Evolutionary conservation across 2,888 invertebrate species (phyloP).

Genomic region (Crocallis elinguaria): DNA sequence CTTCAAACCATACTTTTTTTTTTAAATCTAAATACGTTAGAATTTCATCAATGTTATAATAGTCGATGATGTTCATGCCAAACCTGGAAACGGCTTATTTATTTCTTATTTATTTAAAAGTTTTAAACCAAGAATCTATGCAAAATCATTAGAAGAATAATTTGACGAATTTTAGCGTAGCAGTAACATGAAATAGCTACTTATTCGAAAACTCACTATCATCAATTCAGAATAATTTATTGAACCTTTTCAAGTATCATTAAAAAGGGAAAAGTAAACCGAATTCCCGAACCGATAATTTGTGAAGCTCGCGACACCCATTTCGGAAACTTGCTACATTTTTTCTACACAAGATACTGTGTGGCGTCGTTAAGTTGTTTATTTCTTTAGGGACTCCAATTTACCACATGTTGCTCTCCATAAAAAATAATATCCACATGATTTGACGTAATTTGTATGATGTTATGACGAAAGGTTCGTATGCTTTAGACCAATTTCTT

Average conservation of each 20-base stretch:
- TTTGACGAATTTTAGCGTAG: neutral
- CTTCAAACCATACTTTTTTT: too few species aligned
- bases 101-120: too few species aligned
- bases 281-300: slow-evolving; percentile 60
- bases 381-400: slow-evolving; percentile 77
- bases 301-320: slow-evolving; percentile 64
- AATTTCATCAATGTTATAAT: too few species aligned
- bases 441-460: slow-evolving; percentile 79
- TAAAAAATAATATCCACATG: slow-evolving; percentile 81
- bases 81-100: too few species aligned
- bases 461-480: slow-evolving; percentile 77
- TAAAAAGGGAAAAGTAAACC: slow-evolving; percentile 44
- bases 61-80: too few species aligned
- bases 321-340: slow-evolving; percentile 61
- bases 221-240: slow-evolving; percentile 23
- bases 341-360: slow-evolving; percentile 57
- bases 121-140: too few species aligned
- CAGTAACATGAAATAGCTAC: neutral
- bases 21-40: too few species aligned
- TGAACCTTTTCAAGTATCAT: slow-evolving; percentile 10
- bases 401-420: slow-evolving; percentile 78
- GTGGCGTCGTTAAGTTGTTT: slow-evolving; percentile 74
- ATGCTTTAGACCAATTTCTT: slow-evolving; percentile 76
- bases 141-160: too few species aligned
- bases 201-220: slow-evolving; percentile 24